Evolutionary conservation across 2,888 invertebrate species (phyloP).

Genomic region (Branchipolynoe longqiensis): DNA sequence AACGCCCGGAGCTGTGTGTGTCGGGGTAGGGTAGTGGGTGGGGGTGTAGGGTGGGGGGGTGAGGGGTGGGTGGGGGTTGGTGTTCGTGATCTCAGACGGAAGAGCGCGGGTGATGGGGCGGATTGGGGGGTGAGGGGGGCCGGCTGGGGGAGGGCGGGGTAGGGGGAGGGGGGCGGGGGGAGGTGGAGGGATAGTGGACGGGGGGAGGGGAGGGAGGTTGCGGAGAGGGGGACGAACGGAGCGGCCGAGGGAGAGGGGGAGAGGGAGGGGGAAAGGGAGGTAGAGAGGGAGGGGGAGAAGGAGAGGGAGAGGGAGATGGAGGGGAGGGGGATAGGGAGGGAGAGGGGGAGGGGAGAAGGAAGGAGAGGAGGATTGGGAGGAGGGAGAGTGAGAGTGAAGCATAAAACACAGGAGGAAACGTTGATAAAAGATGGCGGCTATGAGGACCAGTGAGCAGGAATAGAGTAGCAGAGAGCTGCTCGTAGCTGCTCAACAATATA

Average conservation of each 20-base stretch:
- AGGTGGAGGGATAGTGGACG: neutral
- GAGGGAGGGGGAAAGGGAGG: neutral
- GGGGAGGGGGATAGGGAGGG: neutral
- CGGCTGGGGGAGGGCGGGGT: neutral
- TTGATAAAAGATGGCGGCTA: slow-evolving; percentile 44
- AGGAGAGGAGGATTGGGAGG: slow-evolving; percentile 14
- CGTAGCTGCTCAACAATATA: no score
- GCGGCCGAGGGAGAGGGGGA: neutral
- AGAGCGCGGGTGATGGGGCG: neutral
- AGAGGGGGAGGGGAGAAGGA: slow-evolving; percentile 3
- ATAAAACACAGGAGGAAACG: slow-evolving; percentile 20
- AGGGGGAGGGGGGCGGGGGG: neutral
- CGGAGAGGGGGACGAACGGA: no score
- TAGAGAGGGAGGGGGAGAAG: neutral
- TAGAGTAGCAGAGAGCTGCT: no score
- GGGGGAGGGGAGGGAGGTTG: neutral
- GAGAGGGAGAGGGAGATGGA: neutral
- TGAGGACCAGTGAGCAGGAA: neutral
- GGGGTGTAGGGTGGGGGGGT: neutral
- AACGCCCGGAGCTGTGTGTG: no score
- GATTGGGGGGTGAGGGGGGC: slow-evolving; percentile 12
- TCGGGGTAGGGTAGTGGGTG: neutral
- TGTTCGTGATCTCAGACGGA: no score
- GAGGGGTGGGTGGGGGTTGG: neutral
- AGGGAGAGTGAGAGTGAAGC: slow-evolving; percentile 5